Evolutionary conservation across 2,888 invertebrate genomes (phyloP), one percentile per base, ranked within the genome.

Genomic region (Acanthococcus lagerstroemiae): DNA sequence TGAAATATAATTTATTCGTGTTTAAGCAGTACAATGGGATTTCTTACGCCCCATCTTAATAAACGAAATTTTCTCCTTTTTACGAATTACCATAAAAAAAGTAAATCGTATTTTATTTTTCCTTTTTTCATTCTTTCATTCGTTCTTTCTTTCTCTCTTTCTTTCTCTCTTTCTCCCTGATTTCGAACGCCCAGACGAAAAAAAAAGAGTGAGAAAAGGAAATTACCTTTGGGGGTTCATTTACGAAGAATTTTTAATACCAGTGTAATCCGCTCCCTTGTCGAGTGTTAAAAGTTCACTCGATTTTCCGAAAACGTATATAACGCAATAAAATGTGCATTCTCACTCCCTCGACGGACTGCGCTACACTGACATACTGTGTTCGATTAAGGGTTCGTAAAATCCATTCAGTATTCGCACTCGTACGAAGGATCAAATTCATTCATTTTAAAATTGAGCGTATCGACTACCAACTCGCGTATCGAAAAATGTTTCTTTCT

Each of bases 161-260:
- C n/a, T n/a, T n/a, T n/a, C n/a, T n/a, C n/a, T n/a, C n/a, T n/a
- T n/a, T n/a, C n/a, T n/a, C n/a, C n/a, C n/a, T n/a, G n/a, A n/a
- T n/a, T n/a, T n/a, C n/a, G n/a, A n/a, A 63, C 27, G 21, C 3
- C 24, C 12, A 5, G 7, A 26, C 9, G 30, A 52, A 52, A 52
- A 21, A 52, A 22, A 52, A 52, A 52, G n/a, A 15, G 9, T 48
- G 24, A 24, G 22, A 52, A 24, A 24, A 22, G 15, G 52, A 52
- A 63, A 63, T 63, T 63, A 63, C 63, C 63, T 63, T 63, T 63
- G 63, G 54, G 63, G 63, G 63, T 63, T 63, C 63, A 63, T 63
- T 63, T 63, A 60, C 54, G 54, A 44, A 54, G 63, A 63, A 63
- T 52, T 63, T 63, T 63, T 63, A 63, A 63, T 63, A 63, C 63